phyloP scores from a whole-genome alignment of 2,113 vertebrate genomes.

The Sakesphorus luctuosus region DNA sequence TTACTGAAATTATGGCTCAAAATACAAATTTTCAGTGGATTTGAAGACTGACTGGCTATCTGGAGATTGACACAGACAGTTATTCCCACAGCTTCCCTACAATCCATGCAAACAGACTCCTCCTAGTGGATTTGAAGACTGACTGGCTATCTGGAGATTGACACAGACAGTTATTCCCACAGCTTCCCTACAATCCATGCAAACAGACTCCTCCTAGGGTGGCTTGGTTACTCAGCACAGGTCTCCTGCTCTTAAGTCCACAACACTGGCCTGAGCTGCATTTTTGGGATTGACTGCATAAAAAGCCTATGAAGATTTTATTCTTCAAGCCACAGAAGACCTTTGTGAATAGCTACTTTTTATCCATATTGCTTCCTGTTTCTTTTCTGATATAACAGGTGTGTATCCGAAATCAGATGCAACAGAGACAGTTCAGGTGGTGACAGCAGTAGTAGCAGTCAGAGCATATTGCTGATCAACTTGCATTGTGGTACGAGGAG shows the following conservation, averaged over 20 bases:
- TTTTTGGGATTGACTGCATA: background rate
- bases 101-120: background rate
- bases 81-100: background rate
- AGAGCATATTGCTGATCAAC: background rate
- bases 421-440: background rate
- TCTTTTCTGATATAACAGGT: background rate
- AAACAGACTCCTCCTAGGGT: background rate
- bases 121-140: background rate
- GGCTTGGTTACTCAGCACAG: rapidly evolving
- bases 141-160: background rate
- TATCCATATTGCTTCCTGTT: rapidly evolving
- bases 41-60: background rate
- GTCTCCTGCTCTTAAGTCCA: background rate
- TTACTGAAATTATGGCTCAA: background rate
- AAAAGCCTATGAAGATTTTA: background rate
- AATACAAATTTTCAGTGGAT: background rate
- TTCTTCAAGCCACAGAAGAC: background rate
- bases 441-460: background rate
- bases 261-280: rapidly evolving
- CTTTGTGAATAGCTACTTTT: background rate
- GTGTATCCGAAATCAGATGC: background rate
- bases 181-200: background rate
- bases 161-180: background rate
- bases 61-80: background rate
- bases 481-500: rapidly evolving